Conservation (phyloP, 2,888 invertebrate species). For the Rapana venosa region DNA sequence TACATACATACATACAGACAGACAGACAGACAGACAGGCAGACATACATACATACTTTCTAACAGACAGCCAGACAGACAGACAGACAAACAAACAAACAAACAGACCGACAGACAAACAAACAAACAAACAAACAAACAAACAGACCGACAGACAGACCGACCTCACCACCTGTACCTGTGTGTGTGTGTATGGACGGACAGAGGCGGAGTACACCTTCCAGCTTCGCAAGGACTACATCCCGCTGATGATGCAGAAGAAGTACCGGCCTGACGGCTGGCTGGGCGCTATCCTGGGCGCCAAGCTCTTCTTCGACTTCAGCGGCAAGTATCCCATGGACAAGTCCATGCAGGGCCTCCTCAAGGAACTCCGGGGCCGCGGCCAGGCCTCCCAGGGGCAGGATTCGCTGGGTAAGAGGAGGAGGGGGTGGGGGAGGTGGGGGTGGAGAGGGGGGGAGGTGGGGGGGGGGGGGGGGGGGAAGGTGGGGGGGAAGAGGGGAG, state of each 20-base stretch:
- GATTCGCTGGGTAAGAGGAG: constrained; percentile 38
- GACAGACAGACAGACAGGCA: too few species aligned
- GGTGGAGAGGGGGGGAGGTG: not conserved
- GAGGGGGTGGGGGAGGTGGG: not conserved
- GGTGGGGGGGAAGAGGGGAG: not conserved
- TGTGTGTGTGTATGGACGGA: not conserved
- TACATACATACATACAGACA: too few species aligned
- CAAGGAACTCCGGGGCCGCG: constrained; percentile 71
- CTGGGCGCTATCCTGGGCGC: constrained; percentile 73
- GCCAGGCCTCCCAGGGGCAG: constrained; percentile 53
- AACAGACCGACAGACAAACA: too few species aligned
- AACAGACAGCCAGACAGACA: too few species aligned
- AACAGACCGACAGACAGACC: too few species aligned
- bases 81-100: too few species aligned
- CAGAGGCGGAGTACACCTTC: constrained; percentile 76
- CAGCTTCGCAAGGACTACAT: constrained; percentile 74
- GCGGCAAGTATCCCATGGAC: constrained; percentile 73
- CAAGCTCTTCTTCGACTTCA: constrained; percentile 75
- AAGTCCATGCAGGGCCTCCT: constrained; percentile 67
- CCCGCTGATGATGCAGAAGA: constrained; percentile 73
- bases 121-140: too few species aligned
- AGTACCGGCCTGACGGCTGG: constrained; percentile 76
- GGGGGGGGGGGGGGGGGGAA: not conserved
- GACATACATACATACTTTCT: too few species aligned
- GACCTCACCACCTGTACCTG: too few species aligned